Conservation (phyloP, 1,140 invertebrate genomes). For the Vanessa atalanta region DNA sequence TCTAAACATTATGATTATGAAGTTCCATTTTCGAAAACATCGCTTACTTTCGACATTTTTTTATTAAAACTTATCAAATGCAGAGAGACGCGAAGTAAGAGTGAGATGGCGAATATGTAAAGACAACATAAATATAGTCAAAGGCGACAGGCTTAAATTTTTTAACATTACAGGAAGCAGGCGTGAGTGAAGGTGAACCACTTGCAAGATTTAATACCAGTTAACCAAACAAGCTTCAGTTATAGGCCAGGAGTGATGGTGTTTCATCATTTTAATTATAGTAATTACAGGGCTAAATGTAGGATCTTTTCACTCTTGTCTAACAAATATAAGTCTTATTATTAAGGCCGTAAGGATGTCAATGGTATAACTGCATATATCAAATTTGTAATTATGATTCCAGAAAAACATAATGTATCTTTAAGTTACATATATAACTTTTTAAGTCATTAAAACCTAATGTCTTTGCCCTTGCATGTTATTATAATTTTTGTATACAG, state of each 20-base stretch:
- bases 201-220: slow-evolving; percentile 29
- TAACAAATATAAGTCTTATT: background rate
- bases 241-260: slow-evolving; percentile 21
- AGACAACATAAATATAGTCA: slow-evolving; percentile 12
- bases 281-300: slow-evolving; percentile 10
- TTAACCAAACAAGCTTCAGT: slow-evolving; percentile 16
- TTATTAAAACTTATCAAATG: too few relatives aligned
- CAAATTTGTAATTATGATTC: background rate
- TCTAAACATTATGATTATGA: background rate
- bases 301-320: background rate
- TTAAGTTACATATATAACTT: background rate
- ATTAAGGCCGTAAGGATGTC: background rate
- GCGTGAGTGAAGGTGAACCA: slow-evolving; percentile 31
- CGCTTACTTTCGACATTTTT: too few relatives aligned
- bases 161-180: slow-evolving; percentile 25
- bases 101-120: background rate
- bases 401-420: background rate
- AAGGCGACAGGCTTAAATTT: slow-evolving; percentile 17
- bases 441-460: background rate
- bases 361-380: too few relatives aligned
- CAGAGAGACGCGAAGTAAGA: background rate
- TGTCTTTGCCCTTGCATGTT: background rate
- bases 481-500: slow-evolving; percentile 5
- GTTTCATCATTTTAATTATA: slow-evolving; percentile 32
- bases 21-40: too few relatives aligned